These are phyloP conservation scores for Gryon sp. DNA, from an alignment of 1,140 invertebrate species.

Conservation along the genomic window DNA sequence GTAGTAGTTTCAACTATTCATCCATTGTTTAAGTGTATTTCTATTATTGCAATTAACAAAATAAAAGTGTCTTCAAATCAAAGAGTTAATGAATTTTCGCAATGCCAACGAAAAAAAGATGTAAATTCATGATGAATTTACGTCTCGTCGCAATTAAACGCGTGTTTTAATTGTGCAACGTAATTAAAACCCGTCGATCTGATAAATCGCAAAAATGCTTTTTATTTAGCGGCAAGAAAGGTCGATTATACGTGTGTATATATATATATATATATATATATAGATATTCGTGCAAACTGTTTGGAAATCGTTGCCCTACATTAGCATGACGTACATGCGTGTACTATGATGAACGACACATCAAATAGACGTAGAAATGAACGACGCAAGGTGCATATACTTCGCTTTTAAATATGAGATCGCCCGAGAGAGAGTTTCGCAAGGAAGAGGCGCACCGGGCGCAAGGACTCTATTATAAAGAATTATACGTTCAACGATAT, in stretches of 20 bases:
- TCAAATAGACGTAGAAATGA: slow-evolving; percentile 41
- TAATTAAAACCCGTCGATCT: no score
- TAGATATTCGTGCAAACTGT: slow-evolving; percentile 31
- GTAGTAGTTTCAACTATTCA: no score
- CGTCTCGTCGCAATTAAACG: no score
- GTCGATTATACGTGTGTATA: slow-evolving; percentile 7
- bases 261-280: no score
- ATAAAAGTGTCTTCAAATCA: no score
- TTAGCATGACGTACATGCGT: slow-evolving; percentile 39
- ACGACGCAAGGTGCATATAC: slow-evolving; percentile 33
- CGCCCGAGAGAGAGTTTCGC: slow-evolving; percentile 63
- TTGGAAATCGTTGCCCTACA: slow-evolving; percentile 54
- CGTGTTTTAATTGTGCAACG: no score
- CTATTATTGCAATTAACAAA: no score
- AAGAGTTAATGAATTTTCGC: no score
- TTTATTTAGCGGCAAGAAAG: slow-evolving; percentile 14
- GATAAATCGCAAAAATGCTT: no score
- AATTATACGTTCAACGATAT: slow-evolving; percentile 47
- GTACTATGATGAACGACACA: slow-evolving; percentile 47
- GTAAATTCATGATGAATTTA: no score
- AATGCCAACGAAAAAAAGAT: no score
- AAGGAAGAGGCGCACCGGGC: slow-evolving; percentile 63
- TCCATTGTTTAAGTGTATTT: no score
- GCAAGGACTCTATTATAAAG: slow-evolving; percentile 67
- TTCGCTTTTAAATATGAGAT: slow-evolving; percentile 46